Evolutionary conservation across 1,140 invertebrate genomes (phyloP), one percentile per base, ranked within the genome.

Genomic region (Temnothorax longispinosus): DNA sequence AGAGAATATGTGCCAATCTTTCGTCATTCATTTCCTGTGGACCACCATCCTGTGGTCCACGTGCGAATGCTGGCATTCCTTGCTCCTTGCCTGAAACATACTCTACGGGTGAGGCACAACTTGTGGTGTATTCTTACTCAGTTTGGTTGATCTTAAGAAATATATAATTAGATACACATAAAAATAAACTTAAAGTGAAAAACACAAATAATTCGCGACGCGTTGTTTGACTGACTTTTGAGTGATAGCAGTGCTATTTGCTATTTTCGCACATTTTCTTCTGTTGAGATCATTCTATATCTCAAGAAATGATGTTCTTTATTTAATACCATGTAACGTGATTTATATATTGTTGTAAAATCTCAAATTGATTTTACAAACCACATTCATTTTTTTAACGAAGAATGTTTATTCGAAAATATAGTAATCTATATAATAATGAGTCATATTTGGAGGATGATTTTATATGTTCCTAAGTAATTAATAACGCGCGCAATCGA

Each of bases 1-100:
- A 98, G 15, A 99, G 96, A 92, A 99, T 99, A 94, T 99, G 98
- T 21, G 98, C 98, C 77, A 99, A 98, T 81, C 99, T 96, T 92
- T 99, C 99, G 92, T 99, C 99, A 50, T 98, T 98, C 88, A 97
- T 97, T 90, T 98, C 98, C 62, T 98, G 97, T 5, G 95, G 94
- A 52, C 95, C 95, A 86, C 94, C 93, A 88, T 97, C 97, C 84
- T 98, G 97, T 72, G 97, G 97, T 67, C 97, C 96, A 56, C 96
- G 95, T 82, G 97, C 97, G 92, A 98, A 98, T 62, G 97, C 96
- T 84, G 97, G 97, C 94, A 97, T 96, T 74, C 97, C 97, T 90
- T 97, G 96, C 94, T 98, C 97, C 96, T 98, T 98, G 93, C 98
- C 98, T 97, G 97, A 96, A 96, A 95, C 95, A 95, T 95, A 95